Base-by-base conservation (phyloP, 1,140 invertebrate genomes). In the Apis florea region DNA sequence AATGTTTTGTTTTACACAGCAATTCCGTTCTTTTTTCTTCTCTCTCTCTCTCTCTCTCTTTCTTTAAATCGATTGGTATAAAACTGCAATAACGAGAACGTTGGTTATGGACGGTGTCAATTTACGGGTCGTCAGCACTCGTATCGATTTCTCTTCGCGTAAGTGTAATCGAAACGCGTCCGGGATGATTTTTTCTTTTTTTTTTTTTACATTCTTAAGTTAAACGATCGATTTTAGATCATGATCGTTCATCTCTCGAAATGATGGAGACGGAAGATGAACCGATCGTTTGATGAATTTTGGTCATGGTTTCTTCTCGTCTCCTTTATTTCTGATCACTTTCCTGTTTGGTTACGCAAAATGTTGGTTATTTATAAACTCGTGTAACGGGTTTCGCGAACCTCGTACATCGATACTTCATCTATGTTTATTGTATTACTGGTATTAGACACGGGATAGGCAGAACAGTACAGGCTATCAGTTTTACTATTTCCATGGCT, bases 121-220 rank as follows among this genome's bases (percentile, higher is more conserved):
- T 15, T 79, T 64, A 73, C 69, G 26, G 26, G 24, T 40, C 26
- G 68, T 79, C 77, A 53, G 58, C 76, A 21, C 24, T 13, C 21
- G 40, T 77, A 61, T 61, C 54, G 24, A 59, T 78, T 69, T 59
- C 17, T 26, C 3, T 12, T 10, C 70, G 2, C 31, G n/a, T 40
- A 10, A 59, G 56, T 59, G 70, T 73, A 73, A 73, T 73, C 40
- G 70, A 73, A 58, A 56, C 63, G 59, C 54, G 47, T 15, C n/a
- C 24, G 19, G n/a, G 61, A 49, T 0, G 51, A 19, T 2, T 40
- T 53, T 67, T 31, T 2, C 6, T 6, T 40, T 40, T 40, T 40
- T 40, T 40, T 40, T 40, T 40, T 3, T 6, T 40, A 5, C 31
- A 40, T 40, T 40, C 31, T 40, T 40, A 40, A 40, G 31, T 53